Base-by-base conservation (phyloP, 2,888 invertebrate genomes). In the Pandemis corylana region DNA sequence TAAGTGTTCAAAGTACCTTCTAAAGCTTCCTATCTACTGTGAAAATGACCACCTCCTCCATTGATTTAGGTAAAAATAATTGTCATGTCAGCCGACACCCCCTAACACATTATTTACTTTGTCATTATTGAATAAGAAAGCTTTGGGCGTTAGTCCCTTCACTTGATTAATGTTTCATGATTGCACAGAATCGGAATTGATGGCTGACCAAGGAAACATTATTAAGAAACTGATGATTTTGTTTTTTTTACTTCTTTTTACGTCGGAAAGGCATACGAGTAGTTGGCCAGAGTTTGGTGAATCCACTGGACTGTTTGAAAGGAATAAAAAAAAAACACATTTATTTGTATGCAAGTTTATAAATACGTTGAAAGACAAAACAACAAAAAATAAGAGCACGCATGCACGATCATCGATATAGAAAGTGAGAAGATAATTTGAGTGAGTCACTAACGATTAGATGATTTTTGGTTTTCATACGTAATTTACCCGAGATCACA, bases 51-150 rank as follows among this genome's bases (percentile, higher is more conserved):
- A 59, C 2, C 28, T 59, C 28, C 5, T 28, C 51, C 6, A n/a
- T 15, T 28, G 59, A 10, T 59, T 59, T 59, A 5, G 5, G n/a
- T 53, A 15, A 15, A 53, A 53, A 5, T 59, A 28, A 12, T 49
- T 4, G 59, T 6, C 53, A 9, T 51, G 62, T 51, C 63, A 63
- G 51, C 41, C 15, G 42, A 41, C 62, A 10, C 63, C 70, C 63
- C 51, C 51, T 13, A 63, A 13, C 41, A n/a, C 28, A 70, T 70
- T 70, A 70, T 64, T 65, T 71, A 56, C 46, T 20, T 20, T 5
- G 56, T 56, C 56, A 12, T 56, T 56, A 71, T 71, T 36, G 65
- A 56, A 71, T 56, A 56, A 42, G 62, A 53, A 13, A 28, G 56
- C 64, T 59, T 59, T 59, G 28, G 59, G 28, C 59, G 59, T 59